A percentile compares a stretch with the other conserved stretches of the same genome.
Conservation (phyloP, 2,888 invertebrate genomes). For the Hemaris fuciformis region DNA sequence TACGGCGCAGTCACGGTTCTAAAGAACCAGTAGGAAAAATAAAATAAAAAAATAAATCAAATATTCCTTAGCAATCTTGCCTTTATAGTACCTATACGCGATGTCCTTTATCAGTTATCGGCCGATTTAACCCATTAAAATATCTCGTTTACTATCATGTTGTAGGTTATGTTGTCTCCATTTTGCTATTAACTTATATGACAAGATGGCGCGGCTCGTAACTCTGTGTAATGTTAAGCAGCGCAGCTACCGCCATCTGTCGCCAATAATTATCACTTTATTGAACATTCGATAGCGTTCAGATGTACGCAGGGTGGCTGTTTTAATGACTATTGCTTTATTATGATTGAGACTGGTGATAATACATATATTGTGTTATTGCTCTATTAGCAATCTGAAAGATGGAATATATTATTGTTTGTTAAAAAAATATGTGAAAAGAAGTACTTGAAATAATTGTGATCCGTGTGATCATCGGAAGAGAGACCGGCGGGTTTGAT, state of each 20-base stretch:
- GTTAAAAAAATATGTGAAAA: no score
- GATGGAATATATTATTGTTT: no score
- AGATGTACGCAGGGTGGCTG: constrained; percentile 3
- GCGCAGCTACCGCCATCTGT: constrained; percentile 7
- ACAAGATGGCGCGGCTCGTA: constrained; percentile 6
- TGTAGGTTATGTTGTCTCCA: neutral
- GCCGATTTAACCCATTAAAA: neutral
- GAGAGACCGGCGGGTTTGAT: no score
- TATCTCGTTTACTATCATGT: neutral
- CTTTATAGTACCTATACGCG: no score
- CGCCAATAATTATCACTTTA: constrained; percentile 13
- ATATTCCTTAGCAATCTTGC: no score
- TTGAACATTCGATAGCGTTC: constrained; percentile 3
- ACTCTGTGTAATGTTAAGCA: neutral
- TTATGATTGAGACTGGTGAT: constrained; percentile 2
- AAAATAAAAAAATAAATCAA: no score
- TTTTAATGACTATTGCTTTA: constrained; percentile 4
- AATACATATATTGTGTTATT: no score
- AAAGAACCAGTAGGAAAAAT: no score
- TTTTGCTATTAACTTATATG: neutral
- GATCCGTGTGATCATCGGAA: no score
- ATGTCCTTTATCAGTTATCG: neutral
- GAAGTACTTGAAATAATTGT: no score
- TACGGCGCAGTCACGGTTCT: no score
- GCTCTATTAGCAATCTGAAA: no score